Evolutionary conservation across 2,113 vertebrate species (phyloP).

Genomic region (Grus americana): DNA sequence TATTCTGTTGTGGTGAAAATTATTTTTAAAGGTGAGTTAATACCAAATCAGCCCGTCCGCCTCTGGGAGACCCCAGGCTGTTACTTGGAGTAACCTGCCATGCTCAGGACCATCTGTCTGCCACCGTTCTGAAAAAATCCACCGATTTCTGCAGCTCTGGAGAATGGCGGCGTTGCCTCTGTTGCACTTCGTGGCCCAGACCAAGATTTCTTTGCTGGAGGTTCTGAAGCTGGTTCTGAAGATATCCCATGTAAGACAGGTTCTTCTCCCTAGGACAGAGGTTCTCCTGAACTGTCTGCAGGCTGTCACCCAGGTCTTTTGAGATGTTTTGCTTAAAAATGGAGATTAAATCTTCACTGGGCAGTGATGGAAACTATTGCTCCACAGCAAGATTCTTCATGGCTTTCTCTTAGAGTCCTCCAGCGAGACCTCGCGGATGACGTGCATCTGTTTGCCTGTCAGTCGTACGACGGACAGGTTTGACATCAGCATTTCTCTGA

Average conservation of each 20-base stretch:
- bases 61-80: too few relatives aligned
- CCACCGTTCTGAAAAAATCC: not conserved
- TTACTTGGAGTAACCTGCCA: too few relatives aligned
- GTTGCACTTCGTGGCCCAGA: not conserved
- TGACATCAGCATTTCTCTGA: not conserved
- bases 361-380: not conserved
- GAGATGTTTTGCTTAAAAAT: not conserved
- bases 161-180: accelerated
- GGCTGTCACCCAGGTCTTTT: not conserved
- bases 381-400: not conserved
- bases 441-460: not conserved
- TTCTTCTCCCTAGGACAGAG: not conserved
- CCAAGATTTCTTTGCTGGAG: too few relatives aligned
- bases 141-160: not conserved
- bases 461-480: accelerated
- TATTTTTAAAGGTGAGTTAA: too few relatives aligned
- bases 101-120: not conserved
- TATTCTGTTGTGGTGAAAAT: accelerated
- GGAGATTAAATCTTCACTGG: not conserved
- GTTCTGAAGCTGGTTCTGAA: too few relatives aligned
- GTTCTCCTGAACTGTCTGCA: not conserved
- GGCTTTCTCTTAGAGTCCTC: not conserved
- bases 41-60: accelerated
- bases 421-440: not conserved
- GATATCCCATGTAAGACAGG: not conserved